Evolutionary conservation across 2,113 vertebrate species (phyloP).

Genomic region (Crocuta crocuta): DNA sequence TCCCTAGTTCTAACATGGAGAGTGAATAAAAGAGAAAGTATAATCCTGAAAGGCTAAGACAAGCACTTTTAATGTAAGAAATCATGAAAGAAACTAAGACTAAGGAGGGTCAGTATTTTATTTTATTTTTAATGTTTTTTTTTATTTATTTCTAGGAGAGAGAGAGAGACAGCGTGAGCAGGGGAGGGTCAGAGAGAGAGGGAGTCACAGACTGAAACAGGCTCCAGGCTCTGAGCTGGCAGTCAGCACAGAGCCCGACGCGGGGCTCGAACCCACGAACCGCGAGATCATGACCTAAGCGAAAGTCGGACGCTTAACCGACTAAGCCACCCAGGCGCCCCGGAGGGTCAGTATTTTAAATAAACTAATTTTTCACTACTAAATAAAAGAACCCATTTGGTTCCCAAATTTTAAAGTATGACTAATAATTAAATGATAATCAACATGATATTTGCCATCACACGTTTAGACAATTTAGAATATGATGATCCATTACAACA

Average conservation of each 20-base stretch:
- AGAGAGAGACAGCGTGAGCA: no score
- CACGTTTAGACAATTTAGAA: background rate
- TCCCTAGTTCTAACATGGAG: background rate
- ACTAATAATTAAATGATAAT: constrained; percentile 6
- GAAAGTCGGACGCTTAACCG: no score
- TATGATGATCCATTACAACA: background rate
- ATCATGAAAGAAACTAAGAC: background rate
- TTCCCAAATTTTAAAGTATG: background rate
- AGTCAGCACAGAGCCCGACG: no score
- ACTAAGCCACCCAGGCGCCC: no score
- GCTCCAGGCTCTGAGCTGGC: no score
- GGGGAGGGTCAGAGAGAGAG: no score
- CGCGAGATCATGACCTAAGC: no score
- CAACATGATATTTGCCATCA: background rate
- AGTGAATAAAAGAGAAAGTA: background rate
- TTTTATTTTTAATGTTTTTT: no score
- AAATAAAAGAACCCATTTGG: background rate
- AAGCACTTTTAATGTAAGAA: background rate
- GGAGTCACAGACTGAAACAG: no score
- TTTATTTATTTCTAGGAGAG: no score
- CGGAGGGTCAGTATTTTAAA: background rate
- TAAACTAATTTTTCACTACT: background rate
- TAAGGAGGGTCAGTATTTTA: background rate
- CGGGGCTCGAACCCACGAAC: no score
- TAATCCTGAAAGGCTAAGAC: background rate